A percentile compares a stretch with the other conserved stretches of the same genome.
Evolutionary conservation across 1,140 invertebrate genomes (phyloP).

Genomic region (Arctopsyche grandis): DNA sequence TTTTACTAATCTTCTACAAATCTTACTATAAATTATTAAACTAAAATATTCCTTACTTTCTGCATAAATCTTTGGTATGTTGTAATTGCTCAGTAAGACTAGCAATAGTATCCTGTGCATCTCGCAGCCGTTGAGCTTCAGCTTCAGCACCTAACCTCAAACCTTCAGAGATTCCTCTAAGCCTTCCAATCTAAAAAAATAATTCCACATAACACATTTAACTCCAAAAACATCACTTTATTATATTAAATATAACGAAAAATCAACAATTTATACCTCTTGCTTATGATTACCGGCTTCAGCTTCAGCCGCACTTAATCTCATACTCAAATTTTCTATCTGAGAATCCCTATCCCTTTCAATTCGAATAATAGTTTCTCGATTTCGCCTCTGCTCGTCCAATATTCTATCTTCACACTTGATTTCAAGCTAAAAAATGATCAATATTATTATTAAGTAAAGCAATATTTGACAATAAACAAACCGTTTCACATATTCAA

Average conservation of each 20-base stretch:
- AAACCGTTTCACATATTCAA: neutral
- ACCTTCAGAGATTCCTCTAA: slow-evolving; percentile 66
- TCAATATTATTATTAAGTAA: neutral
- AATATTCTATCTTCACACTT: slow-evolving; percentile 85
- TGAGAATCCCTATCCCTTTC: slow-evolving; percentile 89
- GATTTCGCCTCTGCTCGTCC: slow-evolving; percentile 85
- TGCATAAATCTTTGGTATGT: slow-evolving; percentile 66
- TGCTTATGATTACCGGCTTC: slow-evolving; percentile 81
- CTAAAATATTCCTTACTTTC: slow-evolving; percentile 55
- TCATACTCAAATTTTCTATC: slow-evolving; percentile 84
- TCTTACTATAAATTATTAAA: too few relatives aligned
- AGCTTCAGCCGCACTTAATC: slow-evolving; percentile 81
- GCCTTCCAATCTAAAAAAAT: slow-evolving; percentile 59
- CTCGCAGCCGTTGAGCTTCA: slow-evolving; percentile 65
- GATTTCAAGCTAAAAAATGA: slow-evolving; percentile 72
- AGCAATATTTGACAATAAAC: neutral
- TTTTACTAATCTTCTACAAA: too few relatives aligned
- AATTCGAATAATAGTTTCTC: slow-evolving; percentile 81
- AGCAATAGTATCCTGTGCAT: slow-evolving; percentile 65
- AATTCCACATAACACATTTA: too few relatives aligned
- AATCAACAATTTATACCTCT: slow-evolving; percentile 67
- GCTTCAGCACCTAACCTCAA: slow-evolving; percentile 69
- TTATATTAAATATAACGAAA: slow-evolving; percentile 7
- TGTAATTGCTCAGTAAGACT: slow-evolving; percentile 70
- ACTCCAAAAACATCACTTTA: neutral